These are phyloP conservation scores for Cheilosia soror DNA, from an alignment of 2,888 invertebrate species.

Conservation along the genomic window DNA sequence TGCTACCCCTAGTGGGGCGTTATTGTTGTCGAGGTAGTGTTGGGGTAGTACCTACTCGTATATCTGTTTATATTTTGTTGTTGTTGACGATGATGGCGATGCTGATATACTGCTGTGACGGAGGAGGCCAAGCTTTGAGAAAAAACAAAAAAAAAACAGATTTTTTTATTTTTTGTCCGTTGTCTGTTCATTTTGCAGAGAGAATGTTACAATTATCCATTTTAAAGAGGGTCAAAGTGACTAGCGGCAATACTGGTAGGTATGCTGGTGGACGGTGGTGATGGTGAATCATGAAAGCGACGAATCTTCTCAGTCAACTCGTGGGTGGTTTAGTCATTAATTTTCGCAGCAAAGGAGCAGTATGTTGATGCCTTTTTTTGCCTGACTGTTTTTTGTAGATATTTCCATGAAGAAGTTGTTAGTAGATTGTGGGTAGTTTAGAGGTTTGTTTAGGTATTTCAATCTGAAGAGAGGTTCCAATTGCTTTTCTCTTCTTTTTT, in stretches of 20 bases:
- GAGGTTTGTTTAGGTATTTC: slow-evolving; percentile 45
- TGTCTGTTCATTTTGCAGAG: slow-evolving; percentile 40
- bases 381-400: background rate
- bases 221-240: slow-evolving; percentile 63
- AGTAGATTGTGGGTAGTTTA: slow-evolving; percentile 13
- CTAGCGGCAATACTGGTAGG: slow-evolving; percentile 50
- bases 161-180: slow-evolving; percentile 8
- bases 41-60: slow-evolving; percentile 9
- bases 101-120: background rate
- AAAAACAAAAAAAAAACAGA: slow-evolving; percentile 34
- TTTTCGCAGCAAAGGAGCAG: slow-evolving; percentile 17
- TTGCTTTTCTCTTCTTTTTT: slow-evolving; percentile 7
- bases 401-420: slow-evolving; percentile 53
- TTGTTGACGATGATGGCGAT: background rate
- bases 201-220: slow-evolving; percentile 63
- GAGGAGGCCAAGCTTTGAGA: slow-evolving; percentile 45
- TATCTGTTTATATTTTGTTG: slow-evolving; percentile 12
- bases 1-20: slow-evolving; percentile 26
- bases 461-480: slow-evolving; percentile 23
- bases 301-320: slow-evolving; percentile 59
- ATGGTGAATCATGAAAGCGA: slow-evolving; percentile 58
- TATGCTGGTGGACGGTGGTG: slow-evolving; percentile 7
- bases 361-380: slow-evolving; percentile 10
- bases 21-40: slow-evolving; percentile 15
- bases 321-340: slow-evolving; percentile 57